Percentiles rank a stretch among this genome's conserved stretches.
These are phyloP conservation scores for Meriones psammophilus DNA, from an alignment of 2,797 vertebrate genomes.

Conservation along the genomic window DNA sequence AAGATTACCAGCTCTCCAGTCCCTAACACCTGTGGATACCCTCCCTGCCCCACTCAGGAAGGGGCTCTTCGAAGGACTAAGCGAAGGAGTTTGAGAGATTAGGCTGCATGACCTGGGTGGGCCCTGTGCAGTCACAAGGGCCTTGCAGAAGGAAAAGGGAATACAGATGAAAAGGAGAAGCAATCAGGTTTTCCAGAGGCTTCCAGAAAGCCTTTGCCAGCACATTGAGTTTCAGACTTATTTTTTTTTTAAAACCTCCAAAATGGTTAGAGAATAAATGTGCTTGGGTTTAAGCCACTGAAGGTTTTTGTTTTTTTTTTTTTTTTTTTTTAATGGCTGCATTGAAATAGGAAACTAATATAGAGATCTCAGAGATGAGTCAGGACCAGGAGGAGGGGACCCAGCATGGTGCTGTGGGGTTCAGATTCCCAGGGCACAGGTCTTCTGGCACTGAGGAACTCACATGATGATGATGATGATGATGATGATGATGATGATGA, in stretches of 20 bases:
- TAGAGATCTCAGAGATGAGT: not conserved
- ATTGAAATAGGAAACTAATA: not conserved
- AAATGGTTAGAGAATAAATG: conserved; percentile 39
- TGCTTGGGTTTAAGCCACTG: conserved; percentile 29
- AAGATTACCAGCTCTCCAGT: not conserved
- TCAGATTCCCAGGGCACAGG: not conserved
- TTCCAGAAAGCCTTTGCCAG: not conserved
- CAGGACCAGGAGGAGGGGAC: not conserved
- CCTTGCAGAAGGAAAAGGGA: not conserved
- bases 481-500: too few species aligned
- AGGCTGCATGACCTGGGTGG: not conserved
- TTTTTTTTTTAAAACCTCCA: not conserved
- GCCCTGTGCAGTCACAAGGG: not conserved
- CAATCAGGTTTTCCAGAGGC: not conserved
- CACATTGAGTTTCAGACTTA: conserved; percentile 22
- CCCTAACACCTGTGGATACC: not conserved
- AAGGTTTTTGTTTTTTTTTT: too few species aligned
- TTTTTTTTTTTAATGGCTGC: not conserved
- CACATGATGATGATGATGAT: too few species aligned
- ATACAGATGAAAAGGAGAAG: not conserved
- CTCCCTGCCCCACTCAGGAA: not conserved
- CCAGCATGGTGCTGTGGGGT: too few species aligned
- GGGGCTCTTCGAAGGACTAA: not conserved
- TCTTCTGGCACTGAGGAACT: not conserved
- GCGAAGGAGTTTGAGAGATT: not conserved